phyloP scores from a whole-genome alignment of 2,113 vertebrate genomes.

The Petrocephalus zakoni region DNA sequence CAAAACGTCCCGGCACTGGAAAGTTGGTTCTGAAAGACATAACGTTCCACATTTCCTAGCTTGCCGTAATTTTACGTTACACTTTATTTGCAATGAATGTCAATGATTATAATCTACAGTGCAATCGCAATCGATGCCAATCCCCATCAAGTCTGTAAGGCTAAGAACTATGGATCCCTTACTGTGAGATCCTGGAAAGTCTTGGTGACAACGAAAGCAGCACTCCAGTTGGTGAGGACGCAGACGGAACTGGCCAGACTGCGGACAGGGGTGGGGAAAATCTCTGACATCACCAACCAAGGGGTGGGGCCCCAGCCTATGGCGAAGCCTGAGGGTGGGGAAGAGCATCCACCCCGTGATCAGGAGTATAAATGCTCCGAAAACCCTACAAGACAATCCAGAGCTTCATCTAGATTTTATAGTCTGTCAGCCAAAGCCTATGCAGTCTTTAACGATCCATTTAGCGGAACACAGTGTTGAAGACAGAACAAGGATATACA shows the following conservation, averaged over 20 bases:
- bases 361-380: neutral
- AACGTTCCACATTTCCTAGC: neutral
- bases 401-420: neutral
- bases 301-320: slow-evolving; percentile 80
- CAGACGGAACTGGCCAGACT: slow-evolving; percentile 68
- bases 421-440: neutral
- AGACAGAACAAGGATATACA: neutral
- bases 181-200: slow-evolving; percentile 76
- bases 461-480: neutral
- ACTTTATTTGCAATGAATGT: neutral
- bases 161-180: slow-evolving; percentile 35
- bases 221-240: slow-evolving; percentile 78
- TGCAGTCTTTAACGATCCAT: neutral
- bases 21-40: slow-evolving; percentile 58
- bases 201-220: slow-evolving; percentile 77
- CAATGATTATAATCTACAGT: neutral
- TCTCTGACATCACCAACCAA: slow-evolving; percentile 82
- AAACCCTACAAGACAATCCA: neutral
- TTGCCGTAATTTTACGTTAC: neutral
- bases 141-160: neutral
- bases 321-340: slow-evolving; percentile 67
- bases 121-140: neutral
- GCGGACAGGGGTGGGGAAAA: slow-evolving; percentile 71
- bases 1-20: slow-evolving; percentile 80
- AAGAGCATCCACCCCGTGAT: neutral